phyloP scores from a whole-genome alignment of 2,888 invertebrate species.

The Pyrrhosoma nymphula region DNA sequence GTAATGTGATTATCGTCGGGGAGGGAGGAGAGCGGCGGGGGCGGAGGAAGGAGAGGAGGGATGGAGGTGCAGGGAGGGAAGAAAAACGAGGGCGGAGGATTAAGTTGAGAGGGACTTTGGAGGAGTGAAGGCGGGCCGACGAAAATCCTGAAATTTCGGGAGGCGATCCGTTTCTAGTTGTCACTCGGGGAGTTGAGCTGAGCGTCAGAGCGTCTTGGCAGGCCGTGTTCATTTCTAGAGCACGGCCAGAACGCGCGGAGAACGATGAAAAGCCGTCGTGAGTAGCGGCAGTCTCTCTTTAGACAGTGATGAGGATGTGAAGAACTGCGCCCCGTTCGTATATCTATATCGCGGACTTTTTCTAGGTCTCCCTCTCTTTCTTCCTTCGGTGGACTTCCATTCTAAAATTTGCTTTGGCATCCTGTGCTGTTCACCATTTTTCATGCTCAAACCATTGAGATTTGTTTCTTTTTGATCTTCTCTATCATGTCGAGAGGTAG shows the following conservation, averaged over 20 bases:
- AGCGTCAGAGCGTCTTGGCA: not conserved
- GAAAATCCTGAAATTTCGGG: not conserved
- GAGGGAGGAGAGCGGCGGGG: not conserved
- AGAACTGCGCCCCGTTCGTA: no score
- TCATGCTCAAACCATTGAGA: no score
- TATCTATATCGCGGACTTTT: no score
- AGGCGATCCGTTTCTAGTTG: not conserved
- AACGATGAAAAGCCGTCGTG: not conserved
- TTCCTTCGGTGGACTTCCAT: no score
- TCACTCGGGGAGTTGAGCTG: not conserved
- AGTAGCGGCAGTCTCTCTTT: no score
- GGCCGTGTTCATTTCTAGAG: not conserved
- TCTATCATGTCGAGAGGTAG: no score
- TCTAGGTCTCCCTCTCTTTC: no score
- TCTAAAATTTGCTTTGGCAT: no score
- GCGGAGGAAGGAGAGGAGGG: not conserved
- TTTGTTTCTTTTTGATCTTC: no score
- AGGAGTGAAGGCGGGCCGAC: not conserved
- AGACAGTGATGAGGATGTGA: no score
- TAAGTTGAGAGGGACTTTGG: not conserved
- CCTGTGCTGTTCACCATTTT: no score
- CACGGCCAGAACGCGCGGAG: not conserved
- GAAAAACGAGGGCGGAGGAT: not conserved
- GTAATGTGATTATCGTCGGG: conserved; percentile 33
- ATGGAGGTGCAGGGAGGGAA: not conserved